Percentiles rank a stretch among this genome's conserved stretches.
phyloP scores from a whole-genome alignment of 1,140 invertebrate species.

The Tenebrio molitor region DNA sequence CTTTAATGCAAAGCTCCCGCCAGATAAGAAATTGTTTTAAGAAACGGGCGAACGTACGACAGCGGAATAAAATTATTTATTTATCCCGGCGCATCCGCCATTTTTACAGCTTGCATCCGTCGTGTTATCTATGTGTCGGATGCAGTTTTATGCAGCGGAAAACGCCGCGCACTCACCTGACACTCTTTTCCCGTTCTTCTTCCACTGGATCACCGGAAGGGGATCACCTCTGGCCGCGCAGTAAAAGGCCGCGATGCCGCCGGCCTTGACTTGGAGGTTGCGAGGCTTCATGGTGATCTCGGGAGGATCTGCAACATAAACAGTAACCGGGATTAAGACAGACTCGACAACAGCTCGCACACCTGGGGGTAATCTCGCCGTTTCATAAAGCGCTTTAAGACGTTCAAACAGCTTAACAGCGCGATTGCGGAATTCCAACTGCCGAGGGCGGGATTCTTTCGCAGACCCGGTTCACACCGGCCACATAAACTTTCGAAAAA shows the following conservation, averaged over 20 bases:
- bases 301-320: conserved; percentile 85
- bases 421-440: conserved; percentile 36
- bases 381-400: conserved; percentile 47
- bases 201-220: conserved; percentile 88
- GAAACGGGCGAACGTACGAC: not conserved
- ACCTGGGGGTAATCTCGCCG: conserved; percentile 47
- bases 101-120: not conserved
- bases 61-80: not conserved
- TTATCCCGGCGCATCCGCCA: conserved; percentile 26
- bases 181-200: conserved; percentile 89
- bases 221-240: conserved; percentile 94
- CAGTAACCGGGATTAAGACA: conserved; percentile 49
- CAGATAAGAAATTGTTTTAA: not conserved
- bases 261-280: conserved; percentile 89
- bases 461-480: not conserved
- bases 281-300: conserved; percentile 88
- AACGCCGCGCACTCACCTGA: conserved; percentile 85
- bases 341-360: conserved; percentile 45
- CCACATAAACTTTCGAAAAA: too few species aligned
- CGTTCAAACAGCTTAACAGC: conserved; percentile 41
- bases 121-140: too few species aligned
- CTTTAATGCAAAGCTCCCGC: not conserved
- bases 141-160: too few species aligned
- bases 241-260: conserved; percentile 94
- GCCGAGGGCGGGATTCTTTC: not conserved